Conservation (phyloP, 2,113 vertebrate genomes). For the Spheniscus mendiculus region DNA sequence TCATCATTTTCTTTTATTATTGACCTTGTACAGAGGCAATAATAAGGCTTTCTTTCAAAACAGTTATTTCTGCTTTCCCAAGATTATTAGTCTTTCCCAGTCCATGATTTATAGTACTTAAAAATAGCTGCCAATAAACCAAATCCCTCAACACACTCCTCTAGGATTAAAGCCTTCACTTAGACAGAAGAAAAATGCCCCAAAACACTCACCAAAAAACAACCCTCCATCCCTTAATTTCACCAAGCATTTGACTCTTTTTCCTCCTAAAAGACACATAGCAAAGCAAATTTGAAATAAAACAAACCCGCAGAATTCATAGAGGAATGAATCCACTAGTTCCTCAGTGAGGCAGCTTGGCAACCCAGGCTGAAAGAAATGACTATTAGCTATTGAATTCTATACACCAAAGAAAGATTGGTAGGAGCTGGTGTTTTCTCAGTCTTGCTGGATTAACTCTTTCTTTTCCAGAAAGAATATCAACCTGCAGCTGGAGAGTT, state of each 20-base stretch:
- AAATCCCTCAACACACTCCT: neutral
- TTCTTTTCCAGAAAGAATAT: neutral
- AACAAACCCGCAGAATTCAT: neutral
- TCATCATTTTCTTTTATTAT: slow-evolving; percentile 5
- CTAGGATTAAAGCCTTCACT: neutral
- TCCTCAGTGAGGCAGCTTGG: neutral
- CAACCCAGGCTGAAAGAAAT: neutral
- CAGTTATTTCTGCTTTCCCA: neutral
- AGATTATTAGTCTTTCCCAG: neutral
- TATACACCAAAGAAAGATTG: neutral
- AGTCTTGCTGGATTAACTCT: neutral
- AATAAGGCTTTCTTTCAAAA: slow-evolving; percentile 3
- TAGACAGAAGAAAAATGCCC: neutral
- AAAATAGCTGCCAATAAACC: neutral
- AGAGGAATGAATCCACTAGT: no score
- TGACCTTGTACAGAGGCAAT: neutral
- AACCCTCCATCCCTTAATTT: neutral
- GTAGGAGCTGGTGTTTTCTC: neutral
- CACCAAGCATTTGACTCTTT: neutral
- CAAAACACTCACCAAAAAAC: accelerated
- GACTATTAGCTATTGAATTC: neutral
- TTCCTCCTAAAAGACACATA: neutral
- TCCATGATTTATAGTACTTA: slow-evolving; percentile 3
- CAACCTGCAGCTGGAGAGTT: neutral
- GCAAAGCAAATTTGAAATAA: neutral